These are phyloP conservation scores for Myotis brandtii DNA, from an alignment of 2,113 vertebrate genomes.

Conservation along the genomic window DNA sequence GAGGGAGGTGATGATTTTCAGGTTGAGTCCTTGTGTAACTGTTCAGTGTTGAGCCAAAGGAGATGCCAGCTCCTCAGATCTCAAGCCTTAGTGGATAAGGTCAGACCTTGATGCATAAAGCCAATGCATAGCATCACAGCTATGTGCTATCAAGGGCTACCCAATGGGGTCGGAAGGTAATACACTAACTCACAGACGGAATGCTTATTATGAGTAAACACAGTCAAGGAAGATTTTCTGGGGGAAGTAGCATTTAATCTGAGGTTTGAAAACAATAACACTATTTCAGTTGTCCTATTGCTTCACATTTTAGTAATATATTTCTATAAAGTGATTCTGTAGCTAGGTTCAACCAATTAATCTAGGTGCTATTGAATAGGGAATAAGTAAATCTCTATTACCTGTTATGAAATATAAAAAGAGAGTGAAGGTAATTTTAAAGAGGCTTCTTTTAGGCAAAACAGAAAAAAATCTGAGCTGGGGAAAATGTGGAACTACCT, in stretches of 20 bases:
- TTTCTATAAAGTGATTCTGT: slow-evolving; percentile 1
- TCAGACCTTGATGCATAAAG: neutral
- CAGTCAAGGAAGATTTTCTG: neutral
- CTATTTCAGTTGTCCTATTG: neutral
- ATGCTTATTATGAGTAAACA: neutral
- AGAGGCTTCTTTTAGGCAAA: neutral
- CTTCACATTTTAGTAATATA: neutral
- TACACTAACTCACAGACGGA: neutral
- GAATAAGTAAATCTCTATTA: neutral
- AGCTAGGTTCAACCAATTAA: neutral
- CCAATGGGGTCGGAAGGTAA: neutral
- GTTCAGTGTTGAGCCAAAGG: neutral
- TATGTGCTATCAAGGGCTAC: neutral
- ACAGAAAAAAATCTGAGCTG: neutral
- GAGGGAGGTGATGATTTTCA: slow-evolving; percentile 23
- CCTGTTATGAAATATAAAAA: neutral
- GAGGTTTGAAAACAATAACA: neutral
- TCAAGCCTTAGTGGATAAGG: neutral
- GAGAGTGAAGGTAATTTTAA: neutral
- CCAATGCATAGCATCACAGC: neutral
- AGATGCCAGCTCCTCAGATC: neutral
- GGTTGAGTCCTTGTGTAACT: neutral
- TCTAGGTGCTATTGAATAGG: neutral
- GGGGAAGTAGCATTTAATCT: neutral
- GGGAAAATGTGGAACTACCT: neutral